These are phyloP conservation scores for Osedax frankpressi DNA, from an alignment of 2,888 invertebrate genomes.

Conservation along the genomic window DNA sequence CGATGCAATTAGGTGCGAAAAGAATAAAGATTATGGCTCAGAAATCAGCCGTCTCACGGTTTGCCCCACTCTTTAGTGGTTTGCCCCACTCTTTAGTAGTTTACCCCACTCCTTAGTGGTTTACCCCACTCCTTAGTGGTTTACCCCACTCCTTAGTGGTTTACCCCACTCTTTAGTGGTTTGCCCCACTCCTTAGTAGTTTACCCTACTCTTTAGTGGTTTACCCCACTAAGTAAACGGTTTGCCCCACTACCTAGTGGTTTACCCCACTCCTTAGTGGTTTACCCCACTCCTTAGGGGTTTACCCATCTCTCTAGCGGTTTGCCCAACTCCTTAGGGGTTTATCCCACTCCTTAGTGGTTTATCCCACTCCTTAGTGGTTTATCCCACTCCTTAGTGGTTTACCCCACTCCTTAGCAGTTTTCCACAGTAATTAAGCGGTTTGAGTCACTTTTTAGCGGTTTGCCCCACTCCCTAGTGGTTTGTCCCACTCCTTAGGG, in stretches of 20 bases:
- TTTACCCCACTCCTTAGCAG: too few relatives aligned
- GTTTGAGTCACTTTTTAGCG: too few relatives aligned
- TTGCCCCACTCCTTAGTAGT: neutral
- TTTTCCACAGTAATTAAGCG: neutral
- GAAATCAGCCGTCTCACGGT: slow-evolving; percentile 70
- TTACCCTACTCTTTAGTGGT: neutral
- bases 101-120: neutral
- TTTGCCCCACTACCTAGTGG: neutral
- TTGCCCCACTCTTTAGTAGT: neutral
- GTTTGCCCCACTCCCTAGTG: neutral
- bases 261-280: neutral
- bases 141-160: too few relatives aligned
- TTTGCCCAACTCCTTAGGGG: neutral
- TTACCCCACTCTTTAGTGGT: neutral
- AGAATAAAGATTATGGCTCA: slow-evolving; percentile 68
- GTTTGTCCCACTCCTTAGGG: neutral
- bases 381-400: too few relatives aligned
- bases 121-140: too few relatives aligned
- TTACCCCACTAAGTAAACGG: too few relatives aligned
- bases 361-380: neutral
- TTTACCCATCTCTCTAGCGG: too few relatives aligned
- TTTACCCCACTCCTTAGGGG: too few relatives aligned
- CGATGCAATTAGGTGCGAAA: slow-evolving; percentile 70
- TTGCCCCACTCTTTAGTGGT: too few relatives aligned
- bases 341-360: neutral